Percentiles rank a stretch among this genome's conserved stretches.
These are phyloP conservation scores for Notospermus geniculatus DNA, from an alignment of 1,140 invertebrate species.

Conservation along the genomic window DNA sequence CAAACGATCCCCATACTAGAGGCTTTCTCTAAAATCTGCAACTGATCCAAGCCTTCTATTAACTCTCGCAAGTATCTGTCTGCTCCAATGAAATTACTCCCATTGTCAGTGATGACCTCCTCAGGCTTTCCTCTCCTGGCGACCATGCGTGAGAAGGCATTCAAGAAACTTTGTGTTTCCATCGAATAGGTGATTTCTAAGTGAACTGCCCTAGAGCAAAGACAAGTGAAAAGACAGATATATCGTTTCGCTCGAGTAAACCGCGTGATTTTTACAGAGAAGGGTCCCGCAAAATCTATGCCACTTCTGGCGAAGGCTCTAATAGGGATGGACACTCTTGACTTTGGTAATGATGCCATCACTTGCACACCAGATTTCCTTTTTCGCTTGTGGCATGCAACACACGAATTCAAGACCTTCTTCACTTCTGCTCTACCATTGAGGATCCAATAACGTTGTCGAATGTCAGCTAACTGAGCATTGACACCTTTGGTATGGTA, in stretches of 20 bases:
- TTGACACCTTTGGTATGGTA: not conserved
- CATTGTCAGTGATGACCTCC: constrained; percentile 17
- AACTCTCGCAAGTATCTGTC: constrained; percentile 4
- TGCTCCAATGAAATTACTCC: constrained; percentile 20
- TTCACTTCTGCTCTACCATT: not conserved
- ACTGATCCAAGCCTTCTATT: not conserved
- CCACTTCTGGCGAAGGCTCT: not conserved
- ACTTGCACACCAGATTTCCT: too few species aligned
- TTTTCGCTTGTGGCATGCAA: not conserved
- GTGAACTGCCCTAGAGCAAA: constrained; percentile 18
- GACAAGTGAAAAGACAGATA: constrained; percentile 21
- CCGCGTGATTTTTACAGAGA: constrained; percentile 8
- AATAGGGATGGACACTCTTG: not conserved
- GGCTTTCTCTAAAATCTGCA: not conserved
- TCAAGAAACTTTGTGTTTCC: constrained; percentile 15
- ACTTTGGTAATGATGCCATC: not conserved
- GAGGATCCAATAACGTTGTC: constrained; percentile 6
- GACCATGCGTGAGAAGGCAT: constrained; percentile 7
- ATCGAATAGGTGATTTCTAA: constrained; percentile 14
- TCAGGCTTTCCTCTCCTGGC: constrained; percentile 12
- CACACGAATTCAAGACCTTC: not conserved
- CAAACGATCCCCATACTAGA: too few species aligned
- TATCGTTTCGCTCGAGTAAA: constrained; percentile 14
- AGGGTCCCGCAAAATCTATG: constrained; percentile 19
- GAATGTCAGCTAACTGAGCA: not conserved